Base-by-base conservation (phyloP, 2,797 vertebrate species). In the Falco biarmicus region DNA sequence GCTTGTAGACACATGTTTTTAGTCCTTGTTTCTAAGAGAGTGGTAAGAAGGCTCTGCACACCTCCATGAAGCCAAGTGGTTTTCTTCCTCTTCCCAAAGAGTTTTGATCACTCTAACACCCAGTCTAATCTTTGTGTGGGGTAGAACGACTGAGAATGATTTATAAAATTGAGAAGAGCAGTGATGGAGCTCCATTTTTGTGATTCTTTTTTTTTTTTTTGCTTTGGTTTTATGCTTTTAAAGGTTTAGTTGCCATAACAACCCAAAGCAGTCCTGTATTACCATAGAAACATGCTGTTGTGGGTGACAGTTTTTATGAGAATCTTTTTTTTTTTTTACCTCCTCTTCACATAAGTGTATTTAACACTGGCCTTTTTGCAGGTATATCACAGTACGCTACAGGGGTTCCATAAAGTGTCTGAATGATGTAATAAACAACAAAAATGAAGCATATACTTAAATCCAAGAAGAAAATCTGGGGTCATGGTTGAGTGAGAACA, bases 241-340 rank as follows among this genome's bases (percentile, higher is more conserved):
- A 97, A 96, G 83, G 63, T 83, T 95, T 93, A 77, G 97, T 97
- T 96, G 68, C 90, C 89, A 96, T 96, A 96, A 89, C 95, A 96
- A 97, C 96, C 22, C 24, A 84, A 94, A 93, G 86, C 84, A 94
- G 50, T 87, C 89, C 83, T 91, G 48, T 82, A 96, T 97, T 97
- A 94, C 95, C 85, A 94, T 97, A 95, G 97, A 96, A 97, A 97
- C 93, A 0, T 89, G 78, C 75, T 95, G 89, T 96, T 93, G 87
- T 86, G 85, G 89, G 76, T 95, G 85, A 93, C 73, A 95, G 57
- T 70, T 93, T 94, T 83, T 93, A 78, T 80, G 50, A 93, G 64
- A 75, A 48, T 37, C 4, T 51, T 48, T 47, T 56, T 87, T 19
- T 80, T 28, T 80, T 28, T 4, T 32, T 13, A 63, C 6, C n/a